Conservation (phyloP, 2,797 vertebrate genomes). For the Anguilla pacifica region DNA sequence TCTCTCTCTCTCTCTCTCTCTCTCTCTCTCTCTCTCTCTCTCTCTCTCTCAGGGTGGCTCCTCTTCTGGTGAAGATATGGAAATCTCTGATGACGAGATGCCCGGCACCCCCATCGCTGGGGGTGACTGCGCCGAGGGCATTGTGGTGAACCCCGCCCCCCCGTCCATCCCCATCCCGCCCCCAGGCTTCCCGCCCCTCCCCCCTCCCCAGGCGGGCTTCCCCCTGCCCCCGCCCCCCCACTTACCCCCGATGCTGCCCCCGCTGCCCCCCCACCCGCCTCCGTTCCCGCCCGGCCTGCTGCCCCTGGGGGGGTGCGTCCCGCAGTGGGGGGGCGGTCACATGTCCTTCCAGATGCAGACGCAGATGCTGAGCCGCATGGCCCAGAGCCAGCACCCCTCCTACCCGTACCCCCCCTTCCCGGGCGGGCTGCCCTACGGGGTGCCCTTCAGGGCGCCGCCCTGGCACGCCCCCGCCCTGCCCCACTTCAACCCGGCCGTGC, state of each 20-base stretch:
- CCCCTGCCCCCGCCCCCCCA: slow-evolving; percentile 77
- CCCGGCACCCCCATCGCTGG: slow-evolving; percentile 82
- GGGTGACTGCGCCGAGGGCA: slow-evolving; percentile 81
- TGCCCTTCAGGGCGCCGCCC: slow-evolving; percentile 71
- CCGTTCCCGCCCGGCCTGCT: slow-evolving; percentile 84
- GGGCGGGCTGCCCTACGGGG: slow-evolving; percentile 58
- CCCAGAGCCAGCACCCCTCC: slow-evolving; percentile 86
- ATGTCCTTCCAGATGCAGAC: slow-evolving; percentile 76
- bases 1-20: too few relatives aligned
- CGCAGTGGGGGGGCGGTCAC: slow-evolving; percentile 88
- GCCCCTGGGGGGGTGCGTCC: slow-evolving; percentile 86
- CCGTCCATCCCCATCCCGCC: slow-evolving; percentile 81
- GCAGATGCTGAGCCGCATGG: slow-evolving; percentile 96
- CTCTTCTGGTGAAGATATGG: slow-evolving; percentile 99
- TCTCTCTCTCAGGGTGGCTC: slow-evolving; percentile 76
- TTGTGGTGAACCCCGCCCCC: slow-evolving; percentile 81
- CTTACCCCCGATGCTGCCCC: slow-evolving; percentile 75
- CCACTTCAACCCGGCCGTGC: slow-evolving; percentile 93
- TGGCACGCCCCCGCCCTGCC: slow-evolving; percentile 85
- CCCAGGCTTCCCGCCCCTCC: slow-evolving; percentile 81
- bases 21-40: background rate
- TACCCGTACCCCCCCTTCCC: slow-evolving; percentile 88
- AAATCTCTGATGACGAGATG: slow-evolving; percentile 97
- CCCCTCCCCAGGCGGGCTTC: slow-evolving; percentile 77
- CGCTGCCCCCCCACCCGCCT: slow-evolving; percentile 64